phyloP scores from a whole-genome alignment of 2,797 vertebrate species.

The Smutsia gigantea region DNA sequence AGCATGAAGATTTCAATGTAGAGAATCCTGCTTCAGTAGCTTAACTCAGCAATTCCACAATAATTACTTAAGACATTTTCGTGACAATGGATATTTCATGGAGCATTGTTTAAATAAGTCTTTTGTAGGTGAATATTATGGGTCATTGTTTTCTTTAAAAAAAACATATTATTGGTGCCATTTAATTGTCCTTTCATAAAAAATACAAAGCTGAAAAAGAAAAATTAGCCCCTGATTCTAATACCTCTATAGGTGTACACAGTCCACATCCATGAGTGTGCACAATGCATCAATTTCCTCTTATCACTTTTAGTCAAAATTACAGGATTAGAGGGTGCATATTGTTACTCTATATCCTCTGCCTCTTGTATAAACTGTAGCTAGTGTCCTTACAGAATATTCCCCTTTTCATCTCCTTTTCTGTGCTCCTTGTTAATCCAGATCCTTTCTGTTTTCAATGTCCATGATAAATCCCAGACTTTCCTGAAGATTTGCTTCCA shows the following conservation, averaged over 20 bases:
- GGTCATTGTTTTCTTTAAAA: not conserved
- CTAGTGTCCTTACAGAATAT: fast-evolving
- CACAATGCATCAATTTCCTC: not conserved
- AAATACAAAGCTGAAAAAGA: not conserved
- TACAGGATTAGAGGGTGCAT: not conserved
- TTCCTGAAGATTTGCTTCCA: not conserved
- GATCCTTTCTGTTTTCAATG: not conserved
- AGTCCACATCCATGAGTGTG: fast-evolving
- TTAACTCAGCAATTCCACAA: not conserved
- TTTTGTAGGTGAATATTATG: not conserved
- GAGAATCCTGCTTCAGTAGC: not conserved
- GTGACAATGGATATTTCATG: not conserved
- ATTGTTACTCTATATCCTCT: not conserved
- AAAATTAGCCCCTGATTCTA: not conserved
- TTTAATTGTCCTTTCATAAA: not conserved
- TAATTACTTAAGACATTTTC: not conserved
- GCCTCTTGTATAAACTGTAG: too few relatives aligned
- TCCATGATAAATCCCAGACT: not conserved
- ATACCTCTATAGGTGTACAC: not conserved
- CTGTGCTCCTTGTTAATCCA: not conserved
- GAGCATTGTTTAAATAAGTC: not conserved
- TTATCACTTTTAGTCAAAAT: not conserved
- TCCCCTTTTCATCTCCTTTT: too few relatives aligned
- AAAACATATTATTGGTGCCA: not conserved
- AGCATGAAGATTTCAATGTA: not conserved